Evolutionary conservation across 2,888 invertebrate genomes (phyloP).

Genomic region (Gryllus longicercus): DNA sequence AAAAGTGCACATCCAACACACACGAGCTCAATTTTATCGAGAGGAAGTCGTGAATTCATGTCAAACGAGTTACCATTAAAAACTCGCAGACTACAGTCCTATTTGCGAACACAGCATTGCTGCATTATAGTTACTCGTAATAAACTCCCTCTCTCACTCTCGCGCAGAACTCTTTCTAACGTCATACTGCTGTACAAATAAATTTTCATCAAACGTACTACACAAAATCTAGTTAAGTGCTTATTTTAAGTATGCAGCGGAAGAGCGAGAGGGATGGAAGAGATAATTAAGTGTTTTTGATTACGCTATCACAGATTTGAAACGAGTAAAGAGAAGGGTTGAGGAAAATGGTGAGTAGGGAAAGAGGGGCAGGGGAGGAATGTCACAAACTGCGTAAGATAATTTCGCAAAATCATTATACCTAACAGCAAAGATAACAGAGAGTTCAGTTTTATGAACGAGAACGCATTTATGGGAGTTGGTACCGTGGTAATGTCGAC

Average conservation of each 20-base stretch:
- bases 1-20: neutral
- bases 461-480: conserved; percentile 17
- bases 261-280: conserved; percentile 3
- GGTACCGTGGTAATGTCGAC: neutral
- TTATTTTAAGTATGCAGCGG: conserved; percentile 17
- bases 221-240: conserved; percentile 7
- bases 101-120: conserved; percentile 29
- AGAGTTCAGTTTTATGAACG: conserved; percentile 17
- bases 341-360: neutral
- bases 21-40: conserved; percentile 26
- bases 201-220: conserved; percentile 17
- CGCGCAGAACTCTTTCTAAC: conserved; percentile 1
- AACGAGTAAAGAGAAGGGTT: conserved; percentile 4
- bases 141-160: neutral
- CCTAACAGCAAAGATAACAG: conserved; percentile 17
- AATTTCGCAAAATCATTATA: conserved; percentile 17
- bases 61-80: conserved; percentile 32
- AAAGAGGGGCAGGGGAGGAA: neutral
- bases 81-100: neutral
- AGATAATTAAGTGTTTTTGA: conserved; percentile 17
- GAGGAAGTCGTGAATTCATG: conserved; percentile 30
- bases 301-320: neutral
- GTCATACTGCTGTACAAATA: neutral
- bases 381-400: conserved; percentile 10
- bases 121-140: neutral